These are phyloP conservation scores for Rhyzopertha dominica DNA, from an alignment of 1,140 invertebrate genomes.

Conservation along the genomic window DNA sequence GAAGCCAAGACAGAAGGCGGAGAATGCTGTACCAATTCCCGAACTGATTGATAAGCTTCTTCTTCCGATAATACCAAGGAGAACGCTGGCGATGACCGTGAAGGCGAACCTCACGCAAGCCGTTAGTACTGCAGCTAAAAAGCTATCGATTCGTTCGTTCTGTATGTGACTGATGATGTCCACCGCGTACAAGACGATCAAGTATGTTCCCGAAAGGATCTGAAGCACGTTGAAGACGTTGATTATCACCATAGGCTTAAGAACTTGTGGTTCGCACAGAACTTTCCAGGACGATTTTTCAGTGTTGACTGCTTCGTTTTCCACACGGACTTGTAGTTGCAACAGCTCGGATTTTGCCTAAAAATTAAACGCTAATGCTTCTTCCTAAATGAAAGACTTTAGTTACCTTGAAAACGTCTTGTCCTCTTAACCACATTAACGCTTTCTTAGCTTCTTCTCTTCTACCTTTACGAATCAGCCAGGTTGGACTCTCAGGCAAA, in stretches of 20 bases:
- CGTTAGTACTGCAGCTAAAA: conserved; percentile 59
- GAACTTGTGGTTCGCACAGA: conserved; percentile 51
- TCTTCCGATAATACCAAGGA: conserved; percentile 58
- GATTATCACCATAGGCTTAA: conserved; percentile 66
- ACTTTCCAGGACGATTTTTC: conserved; percentile 46
- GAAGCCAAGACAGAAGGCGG: conserved; percentile 54
- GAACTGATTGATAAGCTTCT: conserved; percentile 59
- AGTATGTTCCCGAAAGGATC: conserved; percentile 65
- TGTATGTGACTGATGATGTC: conserved; percentile 53
- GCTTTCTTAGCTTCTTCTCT: conserved; percentile 59
- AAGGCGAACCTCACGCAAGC: conserved; percentile 58
- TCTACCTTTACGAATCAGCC: conserved; percentile 58
- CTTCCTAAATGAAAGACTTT: no score
- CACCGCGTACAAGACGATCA: conserved; percentile 70
- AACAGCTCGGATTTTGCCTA: conserved; percentile 54
- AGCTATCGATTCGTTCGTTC: conserved; percentile 42
- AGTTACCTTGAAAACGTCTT: conserved; percentile 46
- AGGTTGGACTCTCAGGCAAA: conserved; percentile 68
- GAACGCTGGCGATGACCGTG: conserved; percentile 57
- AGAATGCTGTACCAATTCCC: conserved; percentile 56
- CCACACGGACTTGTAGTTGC: conserved; percentile 49
- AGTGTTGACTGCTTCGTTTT: conserved; percentile 45
- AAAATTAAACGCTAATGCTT: conserved; percentile 23
- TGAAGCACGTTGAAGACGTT: conserved; percentile 66
- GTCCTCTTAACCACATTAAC: conserved; percentile 61